Percentiles rank a stretch among this genome's conserved stretches.
Conservation (phyloP, 2,797 vertebrate genomes). For the Sebastes trivittatus region DNA sequence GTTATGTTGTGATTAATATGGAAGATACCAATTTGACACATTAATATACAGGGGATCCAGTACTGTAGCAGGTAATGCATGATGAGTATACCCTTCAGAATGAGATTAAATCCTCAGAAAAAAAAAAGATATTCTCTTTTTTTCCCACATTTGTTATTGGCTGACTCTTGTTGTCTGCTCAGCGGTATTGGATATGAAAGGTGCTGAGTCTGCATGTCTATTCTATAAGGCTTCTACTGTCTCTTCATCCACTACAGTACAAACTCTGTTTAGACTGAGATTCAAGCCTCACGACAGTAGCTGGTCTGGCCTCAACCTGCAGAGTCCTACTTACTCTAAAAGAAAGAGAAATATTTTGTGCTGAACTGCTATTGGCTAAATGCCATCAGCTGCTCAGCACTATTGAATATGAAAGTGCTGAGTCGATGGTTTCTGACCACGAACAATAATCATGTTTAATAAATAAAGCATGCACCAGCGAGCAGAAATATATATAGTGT, state of each 20-base stretch:
- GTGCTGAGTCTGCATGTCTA: background rate
- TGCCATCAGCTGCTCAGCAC: conserved; percentile 1
- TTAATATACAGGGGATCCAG: background rate
- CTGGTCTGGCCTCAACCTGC: background rate
- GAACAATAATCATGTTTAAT: conserved; percentile 11
- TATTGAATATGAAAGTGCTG: conserved; percentile 23
- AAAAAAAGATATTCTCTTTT: background rate
- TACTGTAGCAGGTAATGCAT: background rate
- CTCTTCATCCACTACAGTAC: background rate
- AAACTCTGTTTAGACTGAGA: background rate
- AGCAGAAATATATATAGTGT: background rate
- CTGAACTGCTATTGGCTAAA: background rate
- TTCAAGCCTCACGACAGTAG: background rate
- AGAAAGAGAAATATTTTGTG: background rate
- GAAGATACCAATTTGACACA: background rate
- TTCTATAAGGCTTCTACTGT: background rate
- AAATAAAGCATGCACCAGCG: conserved; percentile 1
- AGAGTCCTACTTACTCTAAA: background rate
- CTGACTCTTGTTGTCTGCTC: background rate
- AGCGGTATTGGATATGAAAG: background rate
- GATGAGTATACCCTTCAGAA: background rate
- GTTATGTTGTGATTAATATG: background rate
- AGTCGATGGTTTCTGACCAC: conserved; percentile 5
- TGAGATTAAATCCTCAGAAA: background rate
- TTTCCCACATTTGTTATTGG: background rate